These are phyloP conservation scores for Bergia sp. DNA, from an alignment of 92 coral and sea anemone genomes.

Conservation along the genomic window DNA sequence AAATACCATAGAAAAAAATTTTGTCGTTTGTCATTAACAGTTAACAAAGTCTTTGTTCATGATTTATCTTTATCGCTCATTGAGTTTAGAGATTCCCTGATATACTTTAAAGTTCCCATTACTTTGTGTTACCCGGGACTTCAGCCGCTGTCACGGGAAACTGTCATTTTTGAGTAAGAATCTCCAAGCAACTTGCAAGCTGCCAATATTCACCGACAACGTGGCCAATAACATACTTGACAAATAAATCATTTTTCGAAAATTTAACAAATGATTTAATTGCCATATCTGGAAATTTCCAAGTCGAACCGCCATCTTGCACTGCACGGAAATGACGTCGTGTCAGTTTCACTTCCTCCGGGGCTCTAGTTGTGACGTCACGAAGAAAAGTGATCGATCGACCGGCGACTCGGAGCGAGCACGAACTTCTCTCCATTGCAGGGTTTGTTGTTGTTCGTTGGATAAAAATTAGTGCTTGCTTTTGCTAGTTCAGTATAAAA, in stretches of 20 bases:
- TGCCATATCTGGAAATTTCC: constrained; percentile 16
- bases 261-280: background rate
- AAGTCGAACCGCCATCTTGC: background rate
- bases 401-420: constrained; percentile 35
- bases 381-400: background rate
- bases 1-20: too few relatives aligned
- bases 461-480: background rate
- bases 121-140: constrained; percentile 27
- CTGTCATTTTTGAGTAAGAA: too few relatives aligned
- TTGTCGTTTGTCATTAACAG: background rate
- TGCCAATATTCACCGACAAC: constrained; percentile 17
- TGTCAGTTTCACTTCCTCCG: background rate
- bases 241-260: background rate
- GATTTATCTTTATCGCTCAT: background rate
- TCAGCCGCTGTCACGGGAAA: constrained; percentile 18
- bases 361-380: constrained; percentile 34
- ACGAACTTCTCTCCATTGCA: background rate
- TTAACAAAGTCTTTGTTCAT: background rate
- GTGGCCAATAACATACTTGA: constrained; percentile 1
- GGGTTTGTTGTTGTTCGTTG: constrained; percentile 18
- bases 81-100: background rate
- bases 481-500: constrained; percentile 11
- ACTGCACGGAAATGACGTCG: constrained; percentile 40
- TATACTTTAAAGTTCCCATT: background rate
- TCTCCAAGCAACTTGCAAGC: constrained; percentile 31